Conservation (phyloP, 2,113 vertebrate species). For the Pungitius pungitius region DNA sequence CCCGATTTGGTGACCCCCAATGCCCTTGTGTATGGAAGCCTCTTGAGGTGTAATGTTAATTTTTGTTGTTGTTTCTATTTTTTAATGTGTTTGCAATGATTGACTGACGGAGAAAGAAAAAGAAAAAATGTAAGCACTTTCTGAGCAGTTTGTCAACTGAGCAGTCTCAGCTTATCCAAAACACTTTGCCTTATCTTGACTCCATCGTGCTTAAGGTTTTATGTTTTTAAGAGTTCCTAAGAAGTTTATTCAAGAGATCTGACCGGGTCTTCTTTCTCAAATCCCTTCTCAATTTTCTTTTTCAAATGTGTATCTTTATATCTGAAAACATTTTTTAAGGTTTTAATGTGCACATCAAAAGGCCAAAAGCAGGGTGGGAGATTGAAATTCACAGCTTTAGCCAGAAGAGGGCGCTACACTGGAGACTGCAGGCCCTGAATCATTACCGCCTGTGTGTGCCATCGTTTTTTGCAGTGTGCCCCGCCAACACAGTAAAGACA, state of each 20-base stretch:
- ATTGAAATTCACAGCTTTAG: conserved; percentile 48
- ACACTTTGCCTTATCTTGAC: conserved; percentile 84
- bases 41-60: conserved; percentile 40
- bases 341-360: conserved; percentile 42
- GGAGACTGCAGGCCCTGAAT: conserved; percentile 42
- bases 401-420: conserved; percentile 58
- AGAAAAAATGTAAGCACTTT: conserved; percentile 70
- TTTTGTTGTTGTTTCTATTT: conserved; percentile 9
- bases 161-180: conserved; percentile 77
- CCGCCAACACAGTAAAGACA: conserved; percentile 43
- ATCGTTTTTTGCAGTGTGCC: conserved; percentile 54
- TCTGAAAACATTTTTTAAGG: conserved; percentile 38
- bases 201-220: conserved; percentile 76
- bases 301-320: conserved; percentile 58
- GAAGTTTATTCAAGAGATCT: conserved; percentile 43
- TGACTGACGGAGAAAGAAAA: conserved; percentile 49
- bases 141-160: conserved; percentile 73
- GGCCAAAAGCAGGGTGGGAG: conserved; percentile 51
- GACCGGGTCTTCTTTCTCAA: conserved; percentile 46
- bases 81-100: conserved; percentile 55
- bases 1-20: conserved; percentile 50
- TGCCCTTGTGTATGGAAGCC: conserved; percentile 50
- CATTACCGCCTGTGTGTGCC: conserved; percentile 67
- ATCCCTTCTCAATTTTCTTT: conserved; percentile 57
- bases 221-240: conserved; percentile 73